Base-by-base conservation (phyloP, 2,113 vertebrate species). In the Willisornis vidua region DNA sequence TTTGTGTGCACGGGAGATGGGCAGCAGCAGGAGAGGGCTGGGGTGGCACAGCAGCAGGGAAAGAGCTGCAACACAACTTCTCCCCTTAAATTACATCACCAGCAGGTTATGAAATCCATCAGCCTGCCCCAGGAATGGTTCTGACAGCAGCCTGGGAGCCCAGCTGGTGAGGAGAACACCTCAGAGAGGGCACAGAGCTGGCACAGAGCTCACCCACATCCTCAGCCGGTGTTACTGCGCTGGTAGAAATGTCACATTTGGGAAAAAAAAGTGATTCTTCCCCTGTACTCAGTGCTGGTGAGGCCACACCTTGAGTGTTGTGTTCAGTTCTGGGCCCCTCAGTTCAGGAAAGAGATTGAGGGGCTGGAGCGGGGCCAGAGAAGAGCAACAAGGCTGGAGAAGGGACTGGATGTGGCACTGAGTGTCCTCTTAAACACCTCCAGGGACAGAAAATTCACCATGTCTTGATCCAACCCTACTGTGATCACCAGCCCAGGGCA, bases 1-100 rank as follows among this genome's bases (percentile, higher is more conserved):
- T 92, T 89, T 96, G 88, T 88, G 67, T 90, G 54, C 54, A 74
- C n/a, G 76, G 55, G 73, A 62, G 71, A 85, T 3, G 61, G 87
- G 41, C 79, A 31, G 81, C 22, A 68, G 90, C 73, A 55, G 59
- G 65, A 11, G 0, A 4, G 7, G 4, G 45, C 54, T 23, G 45
- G 58, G 6, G 23, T 2, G 45, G 24, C 51, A 23, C 24, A 41
- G 9, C 19, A 62, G 39, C 2, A 8, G 43, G 66, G 72, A 41
- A 81, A 63, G 63, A 43, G 73, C 59, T 46, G 57, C 22, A 24
- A 39, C 37, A 48, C 31, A 29, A 48, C 52, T 29, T 29, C 39
- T 90, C 46, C 52, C 29, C 17, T 18, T 18, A 37, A 55, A n/a
- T 55, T 16, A n/a, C 10, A 12, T 22, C 65, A 82, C 65, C 59